A percentile compares a stretch with the other conserved stretches of the same genome.
phyloP scores from a whole-genome alignment of 1,140 invertebrate genomes.

The Sinonovacula constricta region DNA sequence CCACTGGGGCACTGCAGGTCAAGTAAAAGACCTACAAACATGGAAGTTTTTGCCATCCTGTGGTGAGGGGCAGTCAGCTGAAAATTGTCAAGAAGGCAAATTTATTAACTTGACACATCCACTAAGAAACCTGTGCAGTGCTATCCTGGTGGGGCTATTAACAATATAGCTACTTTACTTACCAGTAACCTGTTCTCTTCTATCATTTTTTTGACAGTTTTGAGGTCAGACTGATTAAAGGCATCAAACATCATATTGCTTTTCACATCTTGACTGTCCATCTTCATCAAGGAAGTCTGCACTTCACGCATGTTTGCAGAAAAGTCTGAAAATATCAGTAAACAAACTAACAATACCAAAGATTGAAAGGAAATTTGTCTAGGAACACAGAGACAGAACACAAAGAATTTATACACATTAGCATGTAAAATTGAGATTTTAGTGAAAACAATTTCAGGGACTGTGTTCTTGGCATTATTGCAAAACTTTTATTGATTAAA shows the following conservation, averaged over 20 bases:
- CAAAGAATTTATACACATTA: no score
- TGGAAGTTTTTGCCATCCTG: background rate
- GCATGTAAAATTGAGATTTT: no score
- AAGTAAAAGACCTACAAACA: background rate
- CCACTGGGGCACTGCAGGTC: background rate
- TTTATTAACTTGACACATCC: background rate
- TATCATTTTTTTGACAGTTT: background rate
- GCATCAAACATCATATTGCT: conserved; percentile 39
- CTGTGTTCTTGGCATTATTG: no score
- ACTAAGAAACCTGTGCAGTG: background rate
- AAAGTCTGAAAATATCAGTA: no score
- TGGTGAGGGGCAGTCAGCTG: background rate
- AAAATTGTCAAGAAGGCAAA: background rate
- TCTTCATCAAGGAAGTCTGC: conserved; percentile 18
- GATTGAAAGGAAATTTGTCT: no score
- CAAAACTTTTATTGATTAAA: no score
- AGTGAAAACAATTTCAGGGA: no score
- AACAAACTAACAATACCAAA: no score
- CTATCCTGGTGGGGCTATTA: background rate
- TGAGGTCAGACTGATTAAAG: conserved; percentile 29
- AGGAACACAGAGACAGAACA: no score
- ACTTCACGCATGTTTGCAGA: conserved; percentile 28
- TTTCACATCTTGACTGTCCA: conserved; percentile 7
- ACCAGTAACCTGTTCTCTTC: conserved; percentile 4
- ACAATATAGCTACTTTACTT: background rate